Evolutionary conservation across 2,113 vertebrate genomes (phyloP).

Genomic region (Nibea coibor): DNA sequence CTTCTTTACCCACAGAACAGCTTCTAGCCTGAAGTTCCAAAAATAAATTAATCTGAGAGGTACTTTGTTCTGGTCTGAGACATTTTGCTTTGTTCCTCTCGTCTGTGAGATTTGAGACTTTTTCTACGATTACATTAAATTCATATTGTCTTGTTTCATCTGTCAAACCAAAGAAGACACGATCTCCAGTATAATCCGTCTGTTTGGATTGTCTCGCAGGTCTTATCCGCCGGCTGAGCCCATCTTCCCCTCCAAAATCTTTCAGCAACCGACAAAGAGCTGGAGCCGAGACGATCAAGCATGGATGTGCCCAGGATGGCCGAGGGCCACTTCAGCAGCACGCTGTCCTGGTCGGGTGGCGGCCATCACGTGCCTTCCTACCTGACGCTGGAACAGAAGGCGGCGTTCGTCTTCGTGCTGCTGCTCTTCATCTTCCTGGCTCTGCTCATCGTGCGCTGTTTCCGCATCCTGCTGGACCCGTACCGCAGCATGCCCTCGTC

Average conservation of each 20-base stretch:
- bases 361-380: slow-evolving; percentile 81
- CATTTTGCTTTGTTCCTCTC: slow-evolving; percentile 11
- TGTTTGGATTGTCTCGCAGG: slow-evolving; percentile 66
- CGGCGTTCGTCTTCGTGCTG: slow-evolving; percentile 87
- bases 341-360: slow-evolving; percentile 84
- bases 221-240: slow-evolving; percentile 3
- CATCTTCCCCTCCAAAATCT: slow-evolving; percentile 52
- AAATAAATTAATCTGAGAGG: slow-evolving; percentile 40
- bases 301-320: slow-evolving; percentile 84
- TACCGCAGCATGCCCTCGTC: slow-evolving; percentile 90
- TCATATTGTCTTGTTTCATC: slow-evolving; percentile 8
- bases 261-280: slow-evolving; percentile 60
- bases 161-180: not conserved
- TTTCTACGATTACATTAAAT: not conserved
- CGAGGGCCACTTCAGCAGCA: slow-evolving; percentile 84
- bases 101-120: not conserved
- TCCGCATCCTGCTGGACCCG: slow-evolving; percentile 89
- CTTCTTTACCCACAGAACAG: slow-evolving; percentile 11
- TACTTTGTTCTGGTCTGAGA: slow-evolving; percentile 22
- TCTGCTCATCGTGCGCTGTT: slow-evolving; percentile 88
- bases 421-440: slow-evolving; percentile 89
- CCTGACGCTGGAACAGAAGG: slow-evolving; percentile 88
- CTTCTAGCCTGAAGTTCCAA: slow-evolving; percentile 7
- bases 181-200: slow-evolving; percentile 37
- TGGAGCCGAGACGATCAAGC: slow-evolving; percentile 78